phyloP scores from a whole-genome alignment of 23 tunicate genomes.

The Corella eumyota region DNA sequence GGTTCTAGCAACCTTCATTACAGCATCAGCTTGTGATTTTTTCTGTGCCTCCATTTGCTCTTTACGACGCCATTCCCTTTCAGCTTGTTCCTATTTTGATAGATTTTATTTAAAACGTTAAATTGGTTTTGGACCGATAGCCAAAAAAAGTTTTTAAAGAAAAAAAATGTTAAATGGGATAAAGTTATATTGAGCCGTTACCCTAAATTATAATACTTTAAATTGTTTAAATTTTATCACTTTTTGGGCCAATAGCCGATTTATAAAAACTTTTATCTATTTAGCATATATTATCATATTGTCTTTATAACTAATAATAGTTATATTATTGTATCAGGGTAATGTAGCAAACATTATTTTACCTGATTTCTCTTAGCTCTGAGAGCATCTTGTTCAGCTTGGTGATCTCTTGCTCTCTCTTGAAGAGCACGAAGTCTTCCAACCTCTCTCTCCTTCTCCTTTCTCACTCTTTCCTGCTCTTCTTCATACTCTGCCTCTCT shows the following conservation, averaged over 20 bases:
- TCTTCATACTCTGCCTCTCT: conserved; percentile 88
- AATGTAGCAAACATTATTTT: neutral
- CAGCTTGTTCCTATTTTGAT: conserved; percentile 82
- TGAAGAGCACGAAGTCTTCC: conserved; percentile 82
- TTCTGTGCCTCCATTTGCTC: conserved; percentile 71
- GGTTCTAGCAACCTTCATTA: conserved; percentile 80
- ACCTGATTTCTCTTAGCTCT: conserved; percentile 94
- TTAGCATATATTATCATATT: too few relatives aligned
- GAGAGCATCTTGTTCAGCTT: conserved; percentile 98
- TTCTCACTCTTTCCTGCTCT: conserved; percentile 61
- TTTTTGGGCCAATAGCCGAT: too few relatives aligned
- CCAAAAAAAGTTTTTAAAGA: too few relatives aligned
- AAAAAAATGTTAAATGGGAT: too few relatives aligned
- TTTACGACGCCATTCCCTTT: conserved; percentile 89
- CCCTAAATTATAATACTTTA: too few relatives aligned
- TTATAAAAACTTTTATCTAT: too few relatives aligned
- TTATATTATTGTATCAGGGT: neutral
- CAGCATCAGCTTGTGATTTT: conserved; percentile 53
- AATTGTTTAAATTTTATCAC: too few relatives aligned
- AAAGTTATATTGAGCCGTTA: too few relatives aligned
- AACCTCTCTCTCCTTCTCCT: conserved; percentile 77
- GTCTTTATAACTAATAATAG: neutral
- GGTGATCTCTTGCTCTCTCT: conserved; percentile 93
- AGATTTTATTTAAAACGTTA: neutral
- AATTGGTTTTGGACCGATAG: too few relatives aligned